phyloP scores from a whole-genome alignment of 92 coral and sea anemone species.

The Siderastrea radians region DNA sequence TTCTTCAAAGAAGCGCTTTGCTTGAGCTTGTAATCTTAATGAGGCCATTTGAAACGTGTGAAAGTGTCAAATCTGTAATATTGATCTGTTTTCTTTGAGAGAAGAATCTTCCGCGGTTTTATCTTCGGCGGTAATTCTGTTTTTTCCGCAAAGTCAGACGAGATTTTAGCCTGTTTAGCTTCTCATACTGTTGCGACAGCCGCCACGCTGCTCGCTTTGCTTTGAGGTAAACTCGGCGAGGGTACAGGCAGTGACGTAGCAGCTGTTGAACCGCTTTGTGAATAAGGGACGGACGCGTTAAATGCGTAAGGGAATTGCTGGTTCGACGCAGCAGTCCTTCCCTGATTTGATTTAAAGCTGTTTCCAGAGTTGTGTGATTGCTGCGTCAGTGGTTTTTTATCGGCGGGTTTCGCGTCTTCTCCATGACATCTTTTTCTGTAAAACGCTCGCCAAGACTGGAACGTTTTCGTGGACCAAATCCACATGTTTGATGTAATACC shows the following conservation, averaged over 20 bases:
- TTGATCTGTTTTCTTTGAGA: slow-evolving; percentile 42
- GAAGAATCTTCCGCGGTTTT: background rate
- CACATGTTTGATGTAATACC: slow-evolving; percentile 98
- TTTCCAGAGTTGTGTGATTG: slow-evolving; percentile 11
- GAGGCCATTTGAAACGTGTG: slow-evolving; percentile 41
- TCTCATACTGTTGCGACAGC: slow-evolving; percentile 83
- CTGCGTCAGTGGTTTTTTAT: slow-evolving; percentile 42
- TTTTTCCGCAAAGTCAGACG: slow-evolving; percentile 10
- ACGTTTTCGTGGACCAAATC: slow-evolving; percentile 98
- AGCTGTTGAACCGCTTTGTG: slow-evolving; percentile 56
- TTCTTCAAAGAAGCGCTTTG: slow-evolving; percentile 4
- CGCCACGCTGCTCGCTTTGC: slow-evolving; percentile 78
- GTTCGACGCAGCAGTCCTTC: slow-evolving; percentile 23
- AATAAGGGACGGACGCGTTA: slow-evolving; percentile 52
- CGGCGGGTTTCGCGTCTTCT: slow-evolving; percentile 27
- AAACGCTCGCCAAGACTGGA: slow-evolving; percentile 90
- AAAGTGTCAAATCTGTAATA: slow-evolving; percentile 45
- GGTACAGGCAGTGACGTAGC: slow-evolving; percentile 29
- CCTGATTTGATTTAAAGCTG: slow-evolving; percentile 36
- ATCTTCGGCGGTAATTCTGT: slow-evolving; percentile 1
- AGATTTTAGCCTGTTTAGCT: background rate
- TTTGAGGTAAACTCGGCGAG: slow-evolving; percentile 61
- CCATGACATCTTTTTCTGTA: slow-evolving; percentile 67
- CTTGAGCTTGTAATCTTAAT: slow-evolving; percentile 38
- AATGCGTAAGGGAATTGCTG: slow-evolving; percentile 27